Percentiles rank a stretch among this genome's conserved stretches.
These are phyloP conservation scores for Channa striata DNA, from an alignment of 2,797 vertebrate species.

Conservation along the genomic window DNA sequence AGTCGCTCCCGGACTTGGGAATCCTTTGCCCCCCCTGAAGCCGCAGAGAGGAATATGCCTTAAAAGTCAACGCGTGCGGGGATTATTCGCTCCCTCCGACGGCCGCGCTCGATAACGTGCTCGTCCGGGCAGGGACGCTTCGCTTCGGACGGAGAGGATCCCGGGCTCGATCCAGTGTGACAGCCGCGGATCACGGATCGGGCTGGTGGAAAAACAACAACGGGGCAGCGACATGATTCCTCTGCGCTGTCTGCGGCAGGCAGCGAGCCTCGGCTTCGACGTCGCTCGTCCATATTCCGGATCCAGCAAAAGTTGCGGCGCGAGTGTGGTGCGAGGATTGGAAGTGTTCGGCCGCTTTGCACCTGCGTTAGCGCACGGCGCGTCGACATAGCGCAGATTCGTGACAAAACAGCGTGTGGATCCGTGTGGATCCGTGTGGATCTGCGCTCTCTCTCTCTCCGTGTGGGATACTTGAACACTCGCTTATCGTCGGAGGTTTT, in stretches of 20 bases:
- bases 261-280: constrained; percentile 65
- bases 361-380: constrained; percentile 78
- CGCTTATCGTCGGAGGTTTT: constrained; percentile 76
- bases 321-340: constrained; percentile 75
- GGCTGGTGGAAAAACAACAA: constrained; percentile 82
- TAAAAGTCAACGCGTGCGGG: constrained; percentile 71
- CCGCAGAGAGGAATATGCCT: constrained; percentile 71
- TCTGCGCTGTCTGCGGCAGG: constrained; percentile 77
- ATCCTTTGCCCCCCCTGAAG: constrained; percentile 61
- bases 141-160: constrained; percentile 66
- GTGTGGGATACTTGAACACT: constrained; percentile 82
- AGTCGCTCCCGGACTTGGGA: constrained; percentile 78
- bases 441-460: constrained; percentile 17
- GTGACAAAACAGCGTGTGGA: constrained; percentile 74
- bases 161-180: constrained; percentile 62
- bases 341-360: constrained; percentile 77
- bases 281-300: constrained; percentile 61
- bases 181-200: constrained; percentile 82
- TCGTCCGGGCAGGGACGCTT: constrained; percentile 45
- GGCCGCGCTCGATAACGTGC: constrained; percentile 47
- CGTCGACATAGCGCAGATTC: constrained; percentile 75
- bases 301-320: constrained; percentile 87
- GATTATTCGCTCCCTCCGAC: constrained; percentile 65
- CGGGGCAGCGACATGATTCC: constrained; percentile 82
- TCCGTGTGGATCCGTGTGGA: constrained; percentile 76